phyloP scores from a whole-genome alignment of 53 echinoderm and acorn worm genomes.

The Antedon mediterranea region DNA sequence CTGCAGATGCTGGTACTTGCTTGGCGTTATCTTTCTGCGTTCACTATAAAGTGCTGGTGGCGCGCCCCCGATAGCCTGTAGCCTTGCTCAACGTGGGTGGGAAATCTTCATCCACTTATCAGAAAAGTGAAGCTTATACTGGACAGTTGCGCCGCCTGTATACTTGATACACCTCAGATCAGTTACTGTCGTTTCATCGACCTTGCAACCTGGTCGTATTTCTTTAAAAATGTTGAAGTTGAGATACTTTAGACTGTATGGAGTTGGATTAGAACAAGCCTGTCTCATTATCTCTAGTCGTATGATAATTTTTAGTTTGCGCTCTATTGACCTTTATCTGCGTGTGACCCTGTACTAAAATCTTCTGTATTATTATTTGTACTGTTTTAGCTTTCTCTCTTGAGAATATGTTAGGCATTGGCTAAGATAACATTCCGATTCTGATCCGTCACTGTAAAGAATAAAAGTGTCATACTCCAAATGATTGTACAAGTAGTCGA shows the following conservation, averaged over 20 bases:
- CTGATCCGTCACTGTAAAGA: slow-evolving; percentile 26
- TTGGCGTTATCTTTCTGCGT: slow-evolving; percentile 1
- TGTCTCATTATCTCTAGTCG: no score
- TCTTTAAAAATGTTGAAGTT: slow-evolving; percentile 17
- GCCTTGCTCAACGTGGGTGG: slow-evolving; percentile 26
- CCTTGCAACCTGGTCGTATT: slow-evolving; percentile 27
- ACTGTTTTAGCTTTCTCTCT: slow-evolving; percentile 14
- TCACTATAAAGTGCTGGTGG: slow-evolving; percentile 9
- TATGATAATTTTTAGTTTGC: no score
- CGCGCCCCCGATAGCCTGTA: not conserved
- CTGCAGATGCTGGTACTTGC: slow-evolving; percentile 18
- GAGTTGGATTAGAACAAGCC: slow-evolving; percentile 14
- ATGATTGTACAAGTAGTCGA: slow-evolving; percentile 16
- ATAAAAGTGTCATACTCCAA: slow-evolving; percentile 21
- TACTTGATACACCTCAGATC: slow-evolving; percentile 12
- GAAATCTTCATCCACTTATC: slow-evolving; percentile 23
- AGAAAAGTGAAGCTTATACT: slow-evolving; percentile 14
- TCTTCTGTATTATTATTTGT: no score
- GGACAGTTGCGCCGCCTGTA: not conserved
- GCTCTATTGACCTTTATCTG: no score
- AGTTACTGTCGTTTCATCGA: slow-evolving; percentile 29
- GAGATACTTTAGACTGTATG: slow-evolving; percentile 18
- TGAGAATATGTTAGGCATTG: slow-evolving; percentile 22
- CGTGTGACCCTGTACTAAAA: no score
- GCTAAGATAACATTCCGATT: slow-evolving; percentile 18